These are phyloP conservation scores for Barypeithes pellucidus DNA, from an alignment of 2,888 invertebrate species.

Conservation along the genomic window DNA sequence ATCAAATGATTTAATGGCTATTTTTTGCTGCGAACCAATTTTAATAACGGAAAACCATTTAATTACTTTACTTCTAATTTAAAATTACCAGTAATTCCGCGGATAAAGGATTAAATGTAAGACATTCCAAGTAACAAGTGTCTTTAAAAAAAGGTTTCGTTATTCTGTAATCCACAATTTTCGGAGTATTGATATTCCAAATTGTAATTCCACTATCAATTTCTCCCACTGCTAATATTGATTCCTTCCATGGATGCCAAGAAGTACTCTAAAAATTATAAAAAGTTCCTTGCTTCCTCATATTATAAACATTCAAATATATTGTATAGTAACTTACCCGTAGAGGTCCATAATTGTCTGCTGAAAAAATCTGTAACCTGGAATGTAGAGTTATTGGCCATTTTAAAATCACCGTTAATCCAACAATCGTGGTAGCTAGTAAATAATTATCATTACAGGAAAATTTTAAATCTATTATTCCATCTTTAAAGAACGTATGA, in stretches of 20 bases:
- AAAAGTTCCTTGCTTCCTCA: too few relatives aligned
- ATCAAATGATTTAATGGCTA: too few relatives aligned
- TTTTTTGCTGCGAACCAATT: too few relatives aligned
- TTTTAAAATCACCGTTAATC: slow-evolving; percentile 57
- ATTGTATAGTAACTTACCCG: slow-evolving; percentile 15
- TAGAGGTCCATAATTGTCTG: neutral
- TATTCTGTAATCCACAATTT: slow-evolving; percentile 28
- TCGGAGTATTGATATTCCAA: slow-evolving; percentile 54
- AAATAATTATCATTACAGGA: slow-evolving; percentile 60
- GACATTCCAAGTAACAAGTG: slow-evolving; percentile 63
- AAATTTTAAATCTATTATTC: slow-evolving; percentile 57
- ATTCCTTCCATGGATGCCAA: slow-evolving; percentile 72
- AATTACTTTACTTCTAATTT: too few relatives aligned
- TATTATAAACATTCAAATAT: too few relatives aligned
- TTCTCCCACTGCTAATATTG: slow-evolving; percentile 68
- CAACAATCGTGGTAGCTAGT: slow-evolving; percentile 57
- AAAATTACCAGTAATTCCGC: slow-evolving; percentile 69
- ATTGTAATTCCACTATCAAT: slow-evolving; percentile 38
- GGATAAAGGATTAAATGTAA: slow-evolving; percentile 69
- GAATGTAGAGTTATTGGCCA: slow-evolving; percentile 50
- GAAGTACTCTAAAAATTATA: slow-evolving; percentile 62
- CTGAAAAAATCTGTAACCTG: neutral
- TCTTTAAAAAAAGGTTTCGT: slow-evolving; percentile 60
- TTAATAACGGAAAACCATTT: too few relatives aligned
- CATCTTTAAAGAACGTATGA: slow-evolving; percentile 50